Evolutionary conservation across 2,113 vertebrate genomes (phyloP), one percentile per base, ranked within the genome.

Genomic region (Phaethon lepturus): DNA sequence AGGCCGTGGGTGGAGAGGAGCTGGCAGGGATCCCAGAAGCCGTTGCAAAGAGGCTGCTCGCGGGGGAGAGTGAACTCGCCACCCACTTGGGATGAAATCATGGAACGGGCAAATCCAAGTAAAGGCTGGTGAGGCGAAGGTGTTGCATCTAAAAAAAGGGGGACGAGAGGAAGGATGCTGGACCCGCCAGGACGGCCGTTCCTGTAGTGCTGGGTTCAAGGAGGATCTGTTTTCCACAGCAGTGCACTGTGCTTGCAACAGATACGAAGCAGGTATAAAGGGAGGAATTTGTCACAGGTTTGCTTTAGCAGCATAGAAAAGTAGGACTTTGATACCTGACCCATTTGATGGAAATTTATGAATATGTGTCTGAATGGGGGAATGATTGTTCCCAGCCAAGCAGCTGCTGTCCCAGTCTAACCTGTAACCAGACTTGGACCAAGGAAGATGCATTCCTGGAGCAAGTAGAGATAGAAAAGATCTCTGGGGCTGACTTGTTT

Each of bases 1-100:
- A 96, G 92, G 96, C 91, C 0, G 96, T 96, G 96, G 95, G 96
- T 95, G 94, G 94, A 94, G 93, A 94, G 91, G n/a, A 91, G 94
- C 94, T 97, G 94, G 97, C 92, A 24, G 92, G 8, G 64, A 86
- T 81, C 97, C 97, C 88, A 5, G 93, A 58, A 97, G 86, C 92
- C 59, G 71, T 73, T 90, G 90, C 6, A 71, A 94, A 92, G 96
- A 97, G 90, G 88, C 95, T 95, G 97, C 80, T 69, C 3, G 9
- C 3, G 60, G 83, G 92, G 86, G 96, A 92, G 94, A 92, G 88
- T 7, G 60, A 95, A 85, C 92, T 94, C 86, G 33, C 95, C 96
- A 84, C 94, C 95, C 95, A 95, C 95, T 75, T 72, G 1, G 49
- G 83, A 53, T 96, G 97, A 95, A 97, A 97, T 97, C 97, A 95